phyloP scores from a whole-genome alignment of 1,140 invertebrate genomes.

The Xylocopa sonorina region DNA sequence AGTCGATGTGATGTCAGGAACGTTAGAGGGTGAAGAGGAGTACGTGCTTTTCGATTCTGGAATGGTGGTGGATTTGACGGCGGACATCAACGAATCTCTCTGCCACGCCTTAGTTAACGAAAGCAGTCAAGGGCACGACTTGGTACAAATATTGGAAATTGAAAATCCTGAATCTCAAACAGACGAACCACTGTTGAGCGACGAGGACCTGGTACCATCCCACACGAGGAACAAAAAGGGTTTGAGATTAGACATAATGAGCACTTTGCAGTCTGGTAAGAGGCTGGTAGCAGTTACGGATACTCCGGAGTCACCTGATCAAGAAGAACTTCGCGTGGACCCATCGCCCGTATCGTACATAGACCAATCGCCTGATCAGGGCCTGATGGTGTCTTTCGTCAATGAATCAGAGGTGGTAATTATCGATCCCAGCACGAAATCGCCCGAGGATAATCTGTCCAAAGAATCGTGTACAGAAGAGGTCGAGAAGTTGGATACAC shows the following conservation, averaged over 20 bases:
- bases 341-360: conserved; percentile 79
- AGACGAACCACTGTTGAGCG: conserved; percentile 74
- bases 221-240: conserved; percentile 76
- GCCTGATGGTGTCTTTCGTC: conserved; percentile 78
- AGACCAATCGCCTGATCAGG: conserved; percentile 76
- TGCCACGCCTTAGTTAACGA: conserved; percentile 79
- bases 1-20: conserved; percentile 83
- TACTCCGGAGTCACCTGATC: conserved; percentile 83
- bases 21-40: conserved; percentile 84
- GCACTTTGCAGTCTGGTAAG: conserved; percentile 71
- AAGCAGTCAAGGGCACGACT: conserved; percentile 74
- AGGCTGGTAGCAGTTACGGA: conserved; percentile 78
- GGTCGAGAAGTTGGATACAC: conserved; percentile 81
- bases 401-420: conserved; percentile 85
- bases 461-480: conserved; percentile 85
- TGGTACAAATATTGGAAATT: conserved; percentile 80
- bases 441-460: conserved; percentile 84
- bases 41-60: conserved; percentile 85
- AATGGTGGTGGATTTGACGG: conserved; percentile 84
- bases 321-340: conserved; percentile 80
- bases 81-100: conserved; percentile 84
- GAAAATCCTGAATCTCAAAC: conserved; percentile 73
- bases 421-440: conserved; percentile 83
- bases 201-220: conserved; percentile 72
- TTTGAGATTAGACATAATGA: conserved; percentile 74